Evolutionary conservation across 35 echinoderm and acorn worm genomes (phyloP), one percentile per base, ranked within the genome.

Genomic region (Hemicentrotus pulcherrimus): DNA sequence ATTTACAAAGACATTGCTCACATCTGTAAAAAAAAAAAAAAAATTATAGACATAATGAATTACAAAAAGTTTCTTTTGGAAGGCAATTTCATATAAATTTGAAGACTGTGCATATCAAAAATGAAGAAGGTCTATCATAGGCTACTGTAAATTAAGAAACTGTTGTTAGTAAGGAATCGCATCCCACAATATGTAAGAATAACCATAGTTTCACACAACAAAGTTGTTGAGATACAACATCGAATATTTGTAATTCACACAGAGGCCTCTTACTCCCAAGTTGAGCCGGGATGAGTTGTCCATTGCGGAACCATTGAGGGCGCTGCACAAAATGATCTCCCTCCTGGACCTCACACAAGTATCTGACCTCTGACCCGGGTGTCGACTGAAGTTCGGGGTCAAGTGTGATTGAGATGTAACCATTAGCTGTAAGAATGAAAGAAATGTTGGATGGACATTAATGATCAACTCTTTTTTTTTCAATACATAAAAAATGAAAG

Each of bases 271-370:
- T 96, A 96, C 95, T 92, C 31, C 32, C 45, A 4, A 15, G 41
- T 47, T 92, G 88, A 46, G 28, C 33, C 31, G 71, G 35, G 30
- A 97, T 94, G 11, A 88, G 65, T 24, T 59, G 48, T 5, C 95
- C 88, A 86, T 96, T 86, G 24, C 60, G 91, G 61, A 94, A 87
- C 97, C 97, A 98, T 71, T 97, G 95, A 88, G 97, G 97, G 47
- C 94, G 60, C 50, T 91, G 90, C 10, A 98, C 59, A 61, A 98
- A 98, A 47, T 98, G 97, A 60, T 98, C 97, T 5, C 97, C 97
- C 22, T 95, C 86, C 14, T 95, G 60, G 15, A 98, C 95, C 16
- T 86, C 47, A 58, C 97, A 98, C 3, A 94, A 90, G 41, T 96
- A 95, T 46, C 94, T 91, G 19, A 97, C 47, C 32, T 97, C 55